Base-by-base conservation (phyloP, 2,113 vertebrate genomes). In the Takifugu flavidus region DNA sequence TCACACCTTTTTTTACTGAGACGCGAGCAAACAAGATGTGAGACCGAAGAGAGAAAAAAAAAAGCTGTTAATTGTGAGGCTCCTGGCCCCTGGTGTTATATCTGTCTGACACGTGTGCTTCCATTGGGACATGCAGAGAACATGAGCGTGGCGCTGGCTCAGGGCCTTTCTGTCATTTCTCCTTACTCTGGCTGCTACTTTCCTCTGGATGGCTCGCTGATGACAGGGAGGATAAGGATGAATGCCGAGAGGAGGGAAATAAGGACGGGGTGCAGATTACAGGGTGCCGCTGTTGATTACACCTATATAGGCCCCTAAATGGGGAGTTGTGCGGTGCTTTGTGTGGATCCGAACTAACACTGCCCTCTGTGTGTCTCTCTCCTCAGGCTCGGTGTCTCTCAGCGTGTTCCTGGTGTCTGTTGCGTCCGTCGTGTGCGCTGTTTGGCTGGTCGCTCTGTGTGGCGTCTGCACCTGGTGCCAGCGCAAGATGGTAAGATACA, bases 401-500 rank as follows among this genome's bases (percentile, higher is more conserved):
- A 95, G 95, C 72, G 94, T 96, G 64, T 89, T 98, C 86, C 93
- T 99, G 82, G 93, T 99, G 78, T 99, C 96, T 77, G 91, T 94
- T 80, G 93, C 94, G 78, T 91, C 95, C 84, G 92, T 95, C 75
- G 85, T 99, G 82, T 98, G 96, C 92, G 91, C 93, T 77, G 92
- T 95, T 57, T 94, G 94, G 91, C 95, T 96, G 77, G 92, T 98
- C 70, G 92, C 95, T 65, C 92, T 99, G 69, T 99, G 96, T 68
- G 96, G 96, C 72, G 89, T 99, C 91, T 99, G 96, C 88, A 94
- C 95, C 86, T 99, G 96, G 96, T 98, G 96, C 91, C 96, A 99
- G 75, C 95, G 94, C 79, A 98, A 94, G 90, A 87, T 99, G 95
- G 96, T 99, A 82, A 96, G 96, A 89, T 28, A 20, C 15, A 13